Evolutionary conservation across 2,113 vertebrate species (phyloP).

Genomic region (Oreotrochilus melanogaster): DNA sequence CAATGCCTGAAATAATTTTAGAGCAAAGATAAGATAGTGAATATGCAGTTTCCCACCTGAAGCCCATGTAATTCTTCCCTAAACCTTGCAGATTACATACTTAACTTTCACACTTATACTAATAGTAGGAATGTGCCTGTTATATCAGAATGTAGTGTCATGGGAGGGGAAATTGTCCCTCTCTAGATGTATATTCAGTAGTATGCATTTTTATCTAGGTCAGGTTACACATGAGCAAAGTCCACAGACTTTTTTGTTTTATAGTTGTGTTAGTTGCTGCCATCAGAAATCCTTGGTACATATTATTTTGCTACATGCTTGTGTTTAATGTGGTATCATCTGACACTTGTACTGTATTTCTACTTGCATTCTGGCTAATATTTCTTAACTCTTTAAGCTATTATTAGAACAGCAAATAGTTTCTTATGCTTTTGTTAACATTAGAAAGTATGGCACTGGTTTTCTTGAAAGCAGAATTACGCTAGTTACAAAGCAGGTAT

Average conservation of each 20-base stretch:
- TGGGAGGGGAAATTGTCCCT: not conserved
- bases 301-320: not conserved
- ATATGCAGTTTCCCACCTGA: not conserved
- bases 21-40: not conserved
- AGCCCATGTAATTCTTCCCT: not conserved
- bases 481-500: not conserved
- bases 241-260: not conserved
- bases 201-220: not conserved
- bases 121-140: not conserved
- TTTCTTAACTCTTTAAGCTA: not conserved
- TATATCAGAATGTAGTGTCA: not conserved
- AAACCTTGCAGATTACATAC: not conserved
- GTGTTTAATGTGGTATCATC: not conserved
- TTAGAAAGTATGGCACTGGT: not conserved
- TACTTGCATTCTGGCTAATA: not conserved
- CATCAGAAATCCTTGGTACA: not conserved
- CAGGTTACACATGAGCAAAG: not conserved
- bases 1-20: not conserved
- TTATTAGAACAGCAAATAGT: not conserved
- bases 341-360: not conserved
- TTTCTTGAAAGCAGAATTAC: not conserved
- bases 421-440: not conserved
- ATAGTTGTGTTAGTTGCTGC: not conserved
- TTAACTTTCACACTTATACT: not conserved
- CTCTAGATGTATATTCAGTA: not conserved